Evolutionary conservation across 2,113 vertebrate genomes (phyloP), one percentile per base, ranked within the genome.

Genomic region (Orthonyx spaldingii): DNA sequence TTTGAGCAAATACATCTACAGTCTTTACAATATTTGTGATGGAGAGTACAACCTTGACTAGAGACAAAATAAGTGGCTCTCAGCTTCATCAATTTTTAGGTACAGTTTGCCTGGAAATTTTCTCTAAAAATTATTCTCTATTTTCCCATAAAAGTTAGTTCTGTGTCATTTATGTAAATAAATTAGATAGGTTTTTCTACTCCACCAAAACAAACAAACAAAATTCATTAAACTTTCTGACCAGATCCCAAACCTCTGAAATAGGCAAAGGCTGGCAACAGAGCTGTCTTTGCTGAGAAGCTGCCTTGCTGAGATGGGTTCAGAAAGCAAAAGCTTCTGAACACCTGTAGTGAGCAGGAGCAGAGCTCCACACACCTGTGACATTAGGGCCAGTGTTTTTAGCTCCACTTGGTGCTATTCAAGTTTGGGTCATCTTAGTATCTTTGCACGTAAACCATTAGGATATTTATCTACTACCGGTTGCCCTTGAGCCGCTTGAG

Each of bases 291-390:
- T 77, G 26, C 12, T 9, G 41, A 77, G 30, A 61, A 33, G 32
- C 7, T 72, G 13, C 22, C 7, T 60, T 60, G 28, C 6, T 46
- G 17, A 33, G 5, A 11, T 7, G 21, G 16, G 5, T 41, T 68
- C 10, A 32, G 28, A 24, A 22, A 23, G 18, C 22, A 60, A 59
- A 64, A 49, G 0, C 17, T 35, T 1, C 0, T 9, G 13, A 9
- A 16, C 5, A 28, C 11, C 4, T 10, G 18, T 4, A 10, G 23
- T 0, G 9, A n/a, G 7, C 32, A 28, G 23, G 3, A 53, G n/a
- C 37, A n/a, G 26, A 41, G 28, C 10, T 11, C 13, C 5, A 1
- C 2, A 5, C 15, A 22, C 8, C 8, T 23, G 33, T 13, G 53
- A 53, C 13, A 6, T 7, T 37, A 69, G 61, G 46, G 21, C 50